Conservation (phyloP, 2,797 vertebrate species). For the Cryptoprocta ferox region DNA sequence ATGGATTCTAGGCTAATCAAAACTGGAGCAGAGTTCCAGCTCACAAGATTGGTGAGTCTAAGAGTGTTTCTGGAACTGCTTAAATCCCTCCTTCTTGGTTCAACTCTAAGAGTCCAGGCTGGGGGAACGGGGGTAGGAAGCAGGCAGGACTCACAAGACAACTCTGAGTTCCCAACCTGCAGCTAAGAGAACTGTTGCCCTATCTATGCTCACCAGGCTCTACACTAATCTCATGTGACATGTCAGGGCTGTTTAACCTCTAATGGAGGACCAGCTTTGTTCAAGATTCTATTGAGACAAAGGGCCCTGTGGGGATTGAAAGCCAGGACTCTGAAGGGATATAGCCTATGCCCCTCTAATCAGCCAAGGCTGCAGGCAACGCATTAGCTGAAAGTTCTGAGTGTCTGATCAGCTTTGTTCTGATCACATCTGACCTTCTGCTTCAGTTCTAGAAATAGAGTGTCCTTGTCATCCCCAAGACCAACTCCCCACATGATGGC, state of each 20-base stretch:
- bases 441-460: not conserved
- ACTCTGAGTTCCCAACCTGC: rapidly evolving
- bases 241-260: not conserved
- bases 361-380: not conserved
- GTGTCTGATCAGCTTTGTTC: not conserved
- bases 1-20: not conserved
- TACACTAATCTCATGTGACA: rapidly evolving
- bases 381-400: not conserved
- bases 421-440: not conserved
- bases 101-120: not conserved
- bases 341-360: too few species aligned
- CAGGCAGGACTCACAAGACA: not conserved
- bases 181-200: not conserved
- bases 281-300: not conserved
- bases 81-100: not conserved
- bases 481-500: rapidly evolving
- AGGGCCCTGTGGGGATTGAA: rapidly evolving
- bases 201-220: not conserved
- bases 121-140: not conserved
- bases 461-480: not conserved
- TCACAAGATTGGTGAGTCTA: not conserved
- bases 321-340: not conserved
- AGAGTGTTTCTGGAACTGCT: not conserved
- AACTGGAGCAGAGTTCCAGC: not conserved
- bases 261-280: not conserved